Evolutionary conservation across 35 echinoderm and acorn worm genomes (phyloP).

Genomic region (Amphiura filiformis): DNA sequence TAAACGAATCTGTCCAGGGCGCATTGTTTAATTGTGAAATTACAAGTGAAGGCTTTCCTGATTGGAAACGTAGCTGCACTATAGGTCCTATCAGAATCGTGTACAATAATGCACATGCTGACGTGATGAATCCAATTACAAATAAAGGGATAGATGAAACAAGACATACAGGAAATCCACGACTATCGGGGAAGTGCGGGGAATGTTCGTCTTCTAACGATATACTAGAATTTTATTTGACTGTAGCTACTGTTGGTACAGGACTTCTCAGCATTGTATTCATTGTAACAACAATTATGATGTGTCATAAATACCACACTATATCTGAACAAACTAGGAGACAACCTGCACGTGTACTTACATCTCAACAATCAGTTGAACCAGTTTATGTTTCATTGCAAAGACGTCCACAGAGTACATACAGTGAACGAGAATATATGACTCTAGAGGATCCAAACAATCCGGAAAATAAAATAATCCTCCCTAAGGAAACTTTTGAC

Average conservation of each 20-base stretch:
- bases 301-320: neutral
- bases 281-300: neutral
- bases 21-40: neutral
- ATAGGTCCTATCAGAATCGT: neutral
- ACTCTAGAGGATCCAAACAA: neutral
- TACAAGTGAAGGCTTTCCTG: neutral
- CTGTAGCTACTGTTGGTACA: neutral
- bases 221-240: neutral
- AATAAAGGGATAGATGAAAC: no score
- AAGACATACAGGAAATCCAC: neutral
- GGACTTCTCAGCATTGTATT: neutral
- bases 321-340: neutral
- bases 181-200: neutral
- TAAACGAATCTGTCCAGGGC: neutral
- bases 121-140: no score
- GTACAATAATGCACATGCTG: no score
- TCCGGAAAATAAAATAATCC: neutral
- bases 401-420: neutral
- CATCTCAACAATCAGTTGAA: neutral
- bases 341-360: neutral
- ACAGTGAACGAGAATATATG: neutral
- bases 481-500: neutral
- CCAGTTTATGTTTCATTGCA: neutral
- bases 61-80: neutral
- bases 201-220: neutral